Evolutionary conservation across 2,113 vertebrate genomes (phyloP).

Genomic region (Myanophis thanlyinensis): DNA sequence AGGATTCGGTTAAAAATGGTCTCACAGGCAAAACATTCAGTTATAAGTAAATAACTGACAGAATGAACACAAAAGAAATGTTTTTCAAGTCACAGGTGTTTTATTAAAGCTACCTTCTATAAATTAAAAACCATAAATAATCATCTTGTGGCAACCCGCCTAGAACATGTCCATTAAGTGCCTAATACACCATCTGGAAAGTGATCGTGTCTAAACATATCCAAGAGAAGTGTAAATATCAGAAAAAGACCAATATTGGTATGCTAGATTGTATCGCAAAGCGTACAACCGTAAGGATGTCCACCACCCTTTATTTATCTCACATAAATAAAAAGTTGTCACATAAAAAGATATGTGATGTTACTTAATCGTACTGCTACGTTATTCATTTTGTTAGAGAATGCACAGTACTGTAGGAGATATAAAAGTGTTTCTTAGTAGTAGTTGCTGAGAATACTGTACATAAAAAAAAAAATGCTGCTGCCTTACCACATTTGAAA

Average conservation of each 20-base stretch:
- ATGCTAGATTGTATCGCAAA: neutral
- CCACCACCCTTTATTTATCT: neutral
- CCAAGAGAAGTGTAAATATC: neutral
- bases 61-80: neutral
- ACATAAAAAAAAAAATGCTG: neutral
- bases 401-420: neutral
- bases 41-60: neutral
- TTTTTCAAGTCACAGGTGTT: neutral
- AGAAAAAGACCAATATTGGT: neutral
- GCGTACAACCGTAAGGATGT: too few relatives aligned
- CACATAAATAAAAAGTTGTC: too few relatives aligned
- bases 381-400: neutral
- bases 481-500: neutral
- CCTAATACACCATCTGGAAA: neutral
- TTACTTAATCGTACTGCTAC: neutral
- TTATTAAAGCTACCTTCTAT: neutral
- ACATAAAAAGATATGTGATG: too few relatives aligned
- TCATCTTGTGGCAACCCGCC: neutral
- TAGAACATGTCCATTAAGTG: constrained; percentile 1
- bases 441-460: neutral
- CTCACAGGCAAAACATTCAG: constrained; percentile 5
- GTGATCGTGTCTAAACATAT: neutral
- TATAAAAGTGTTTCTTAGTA: neutral
- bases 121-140: neutral
- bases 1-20: constrained; percentile 16